Base-by-base conservation (phyloP, 2,113 vertebrate genomes). In the Pomatostomus ruficeps region DNA sequence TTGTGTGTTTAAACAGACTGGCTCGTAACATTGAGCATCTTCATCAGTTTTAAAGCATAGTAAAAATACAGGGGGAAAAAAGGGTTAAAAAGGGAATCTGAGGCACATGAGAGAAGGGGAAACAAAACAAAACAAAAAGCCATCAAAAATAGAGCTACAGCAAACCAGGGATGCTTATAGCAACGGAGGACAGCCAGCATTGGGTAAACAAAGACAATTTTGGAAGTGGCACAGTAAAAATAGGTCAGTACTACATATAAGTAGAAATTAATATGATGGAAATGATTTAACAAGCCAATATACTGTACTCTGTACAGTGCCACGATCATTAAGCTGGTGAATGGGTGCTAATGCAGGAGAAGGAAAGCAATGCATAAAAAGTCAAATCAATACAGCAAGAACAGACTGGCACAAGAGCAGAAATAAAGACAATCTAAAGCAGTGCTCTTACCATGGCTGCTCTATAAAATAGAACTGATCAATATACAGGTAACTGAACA, bases 231-330 rank as follows among this genome's bases (percentile, higher is more conserved):
- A 86, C 75, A 78, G 68, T 84, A 96, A 96, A 93, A 95, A 95
- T 92, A 93, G 88, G 92, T 93, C 91, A 94, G 79, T 71, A 65
- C 57, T 38, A 85, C 68, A 68, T 62, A 51, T 74, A 96, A 95
- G 90, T 45, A 95, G 91, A 94, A 94, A 95, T 77, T 90, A 93
- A 95, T 91, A 93, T 48, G 88, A 90, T 86, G 68, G 85, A 93
- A 93, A 91, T 84, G 48, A 76, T 90, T 91, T 95, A 94, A 93
- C 88, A 93, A 94, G 79, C 82, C 90, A 91, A 71, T 94, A 80
- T 43, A 91, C 79, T 80, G 85, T 94, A 76, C 63, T 85, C 63
- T 49, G 75, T 72, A 88, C 46, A 71, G 68, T 74, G 65, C 29
- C 61, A 78, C 4, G 8, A 90, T 88, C 67, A 81, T 88, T 88